A percentile compares a stretch with the other conserved stretches of the same genome.
phyloP scores from a whole-genome alignment of 2,888 invertebrate species.

The Cheilosia vulpina region DNA sequence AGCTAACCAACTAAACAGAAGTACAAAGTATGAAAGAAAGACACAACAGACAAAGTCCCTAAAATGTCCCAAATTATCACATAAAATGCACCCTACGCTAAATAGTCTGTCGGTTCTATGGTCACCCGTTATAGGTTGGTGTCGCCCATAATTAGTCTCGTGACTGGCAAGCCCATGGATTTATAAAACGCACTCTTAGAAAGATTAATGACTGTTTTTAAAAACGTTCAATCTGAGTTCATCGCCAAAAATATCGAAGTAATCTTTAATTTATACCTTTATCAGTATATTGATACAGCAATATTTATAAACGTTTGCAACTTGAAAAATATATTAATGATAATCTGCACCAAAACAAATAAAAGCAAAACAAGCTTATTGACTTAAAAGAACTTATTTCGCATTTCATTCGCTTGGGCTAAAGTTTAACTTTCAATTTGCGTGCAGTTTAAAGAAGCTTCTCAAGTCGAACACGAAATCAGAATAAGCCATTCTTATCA shows the following conservation, averaged over 20 bases:
- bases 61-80: too few species aligned
- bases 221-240: constrained; percentile 12
- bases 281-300: not conserved
- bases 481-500: constrained; percentile 11
- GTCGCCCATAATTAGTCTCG: too few species aligned
- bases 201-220: not conserved
- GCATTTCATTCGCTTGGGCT: constrained; percentile 3
- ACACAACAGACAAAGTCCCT: too few species aligned
- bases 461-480: not conserved
- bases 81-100: too few species aligned
- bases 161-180: too few species aligned
- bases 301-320: constrained; percentile 19
- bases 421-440: not conserved
- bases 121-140: too few species aligned
- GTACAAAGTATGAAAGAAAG: too few species aligned
- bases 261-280: not conserved
- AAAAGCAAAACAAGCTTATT: not conserved
- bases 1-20: too few species aligned
- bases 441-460: not conserved
- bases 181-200: not conserved
- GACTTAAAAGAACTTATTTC: constrained; percentile 3
- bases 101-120: too few species aligned
- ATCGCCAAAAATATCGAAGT: constrained; percentile 11
- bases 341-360: constrained; percentile 11
- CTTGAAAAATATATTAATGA: constrained; percentile 1